Conservation (phyloP, 2,888 invertebrate species). For the Glaucopsyche alexis region DNA sequence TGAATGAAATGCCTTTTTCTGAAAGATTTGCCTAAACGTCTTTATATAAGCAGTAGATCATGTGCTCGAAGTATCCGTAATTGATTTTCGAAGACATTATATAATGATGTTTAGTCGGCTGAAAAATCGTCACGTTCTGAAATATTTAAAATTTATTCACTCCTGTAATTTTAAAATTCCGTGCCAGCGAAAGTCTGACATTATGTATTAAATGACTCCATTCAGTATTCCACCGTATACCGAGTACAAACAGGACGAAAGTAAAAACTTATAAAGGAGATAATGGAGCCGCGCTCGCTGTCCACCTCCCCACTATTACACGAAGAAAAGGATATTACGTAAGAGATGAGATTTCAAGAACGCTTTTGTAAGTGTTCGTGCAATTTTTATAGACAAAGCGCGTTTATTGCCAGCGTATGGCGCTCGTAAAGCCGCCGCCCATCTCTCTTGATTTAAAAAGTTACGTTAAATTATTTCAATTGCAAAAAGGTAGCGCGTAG, state of each 20-base stretch:
- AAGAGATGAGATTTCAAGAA: slow-evolving; percentile 25
- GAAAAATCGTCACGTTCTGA: not conserved
- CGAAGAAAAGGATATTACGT: slow-evolving; percentile 18
- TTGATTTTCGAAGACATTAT: too few relatives aligned
- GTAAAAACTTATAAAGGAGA: slow-evolving; percentile 20
- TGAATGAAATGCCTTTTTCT: too few relatives aligned
- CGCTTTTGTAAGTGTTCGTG: slow-evolving; percentile 17
- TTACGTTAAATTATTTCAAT: not conserved
- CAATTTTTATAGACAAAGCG: slow-evolving; percentile 20
- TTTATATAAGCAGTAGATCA: too few relatives aligned
- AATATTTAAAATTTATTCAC: not conserved
- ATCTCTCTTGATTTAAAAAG: not conserved
- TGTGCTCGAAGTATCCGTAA: too few relatives aligned
- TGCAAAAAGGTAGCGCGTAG: not conserved
- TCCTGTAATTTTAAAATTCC: not conserved
- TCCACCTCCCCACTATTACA: slow-evolving; percentile 10
- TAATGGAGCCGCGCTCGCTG: slow-evolving; percentile 2
- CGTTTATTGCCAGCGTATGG: not conserved
- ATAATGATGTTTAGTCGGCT: too few relatives aligned
- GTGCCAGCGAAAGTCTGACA: not conserved
- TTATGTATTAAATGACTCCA: not conserved
- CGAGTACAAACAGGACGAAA: slow-evolving; percentile 5
- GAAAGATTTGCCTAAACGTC: too few relatives aligned
- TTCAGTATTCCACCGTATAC: slow-evolving; percentile 3
- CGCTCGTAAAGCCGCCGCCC: not conserved